Percentiles rank a stretch among this genome's conserved stretches.
Conservation (phyloP, 2,888 invertebrate species). For the Vesta saturnalis region DNA sequence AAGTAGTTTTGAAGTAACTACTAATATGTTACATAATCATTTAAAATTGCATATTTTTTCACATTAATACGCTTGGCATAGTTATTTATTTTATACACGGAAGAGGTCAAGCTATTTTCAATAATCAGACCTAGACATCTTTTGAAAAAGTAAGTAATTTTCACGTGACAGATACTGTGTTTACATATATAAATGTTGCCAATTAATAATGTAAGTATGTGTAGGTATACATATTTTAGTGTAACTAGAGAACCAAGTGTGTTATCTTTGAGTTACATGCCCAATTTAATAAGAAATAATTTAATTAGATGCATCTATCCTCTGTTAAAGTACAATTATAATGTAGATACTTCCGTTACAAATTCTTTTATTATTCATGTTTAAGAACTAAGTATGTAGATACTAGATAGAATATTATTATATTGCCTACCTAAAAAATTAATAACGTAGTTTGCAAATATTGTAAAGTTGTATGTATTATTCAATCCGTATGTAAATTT, state of each 20-base stretch:
- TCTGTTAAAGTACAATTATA: slow-evolving; percentile 25
- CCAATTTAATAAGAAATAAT: not conserved
- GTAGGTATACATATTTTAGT: not conserved
- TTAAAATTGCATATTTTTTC: not conserved
- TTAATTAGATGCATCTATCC: not conserved
- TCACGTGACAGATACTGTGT: not conserved
- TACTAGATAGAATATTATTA: slow-evolving; percentile 28
- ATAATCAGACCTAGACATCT: slow-evolving; percentile 11
- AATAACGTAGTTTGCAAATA: slow-evolving; percentile 29
- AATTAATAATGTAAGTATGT: not conserved
- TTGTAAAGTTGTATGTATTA: slow-evolving; percentile 36
- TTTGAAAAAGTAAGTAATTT: slow-evolving; percentile 3
- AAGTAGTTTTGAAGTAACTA: no score
- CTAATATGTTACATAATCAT: not conserved
- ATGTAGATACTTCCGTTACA: slow-evolving; percentile 28
- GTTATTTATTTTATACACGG: not conserved
- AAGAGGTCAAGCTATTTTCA: slow-evolving; percentile 8
- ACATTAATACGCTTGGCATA: slow-evolving; percentile 5
- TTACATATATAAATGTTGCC: not conserved
- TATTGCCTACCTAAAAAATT: slow-evolving; percentile 15
- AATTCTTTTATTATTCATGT: slow-evolving; percentile 28
- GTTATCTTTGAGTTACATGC: no score
- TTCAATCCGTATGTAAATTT: slow-evolving; percentile 24
- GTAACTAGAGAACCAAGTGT: no score
- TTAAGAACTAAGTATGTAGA: slow-evolving; percentile 30